These are phyloP conservation scores for Pandemis cinnamomeana DNA, from an alignment of 2,888 invertebrate species.

Conservation along the genomic window DNA sequence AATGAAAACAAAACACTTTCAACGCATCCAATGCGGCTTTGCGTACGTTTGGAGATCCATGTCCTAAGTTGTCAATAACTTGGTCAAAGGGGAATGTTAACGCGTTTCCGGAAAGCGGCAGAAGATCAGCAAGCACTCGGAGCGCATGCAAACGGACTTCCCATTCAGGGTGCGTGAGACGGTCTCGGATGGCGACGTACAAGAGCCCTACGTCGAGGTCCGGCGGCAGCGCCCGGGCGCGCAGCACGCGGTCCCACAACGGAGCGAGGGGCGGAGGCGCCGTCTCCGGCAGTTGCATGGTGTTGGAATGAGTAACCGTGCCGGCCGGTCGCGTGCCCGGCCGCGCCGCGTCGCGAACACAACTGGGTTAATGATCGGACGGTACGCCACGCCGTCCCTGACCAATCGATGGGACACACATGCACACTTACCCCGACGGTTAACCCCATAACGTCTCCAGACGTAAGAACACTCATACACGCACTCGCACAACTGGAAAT, in stretches of 20 bases:
- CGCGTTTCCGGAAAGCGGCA: constrained; percentile 88
- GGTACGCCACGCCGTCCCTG: constrained; percentile 76
- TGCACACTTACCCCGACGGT: constrained; percentile 43
- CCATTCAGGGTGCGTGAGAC: constrained; percentile 91
- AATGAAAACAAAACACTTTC: constrained; percentile 88
- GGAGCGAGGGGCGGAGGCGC: constrained; percentile 87
- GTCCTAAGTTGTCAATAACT: constrained; percentile 91
- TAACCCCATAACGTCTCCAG: constrained; percentile 37
- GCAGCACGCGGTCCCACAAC: constrained; percentile 91
- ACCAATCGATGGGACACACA: constrained; percentile 78
- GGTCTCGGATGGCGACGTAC: constrained; percentile 88
- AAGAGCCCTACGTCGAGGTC: constrained; percentile 87
- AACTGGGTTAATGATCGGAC: constrained; percentile 84
- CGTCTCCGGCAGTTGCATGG: constrained; percentile 79
- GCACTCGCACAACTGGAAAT: neutral
- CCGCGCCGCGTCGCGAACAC: constrained; percentile 77
- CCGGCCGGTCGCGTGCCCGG: constrained; percentile 68
- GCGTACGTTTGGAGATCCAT: constrained; percentile 91
- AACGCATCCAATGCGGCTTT: constrained; percentile 92
- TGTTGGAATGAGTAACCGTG: constrained; percentile 54
- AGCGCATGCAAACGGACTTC: constrained; percentile 93
- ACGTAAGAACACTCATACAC: constrained; percentile 6
- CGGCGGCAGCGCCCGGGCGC: constrained; percentile 89
- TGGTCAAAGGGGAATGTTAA: constrained; percentile 90
- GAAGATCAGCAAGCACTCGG: constrained; percentile 90